Conservation (phyloP, 2,888 invertebrate genomes). For the Aromia moschata region DNA sequence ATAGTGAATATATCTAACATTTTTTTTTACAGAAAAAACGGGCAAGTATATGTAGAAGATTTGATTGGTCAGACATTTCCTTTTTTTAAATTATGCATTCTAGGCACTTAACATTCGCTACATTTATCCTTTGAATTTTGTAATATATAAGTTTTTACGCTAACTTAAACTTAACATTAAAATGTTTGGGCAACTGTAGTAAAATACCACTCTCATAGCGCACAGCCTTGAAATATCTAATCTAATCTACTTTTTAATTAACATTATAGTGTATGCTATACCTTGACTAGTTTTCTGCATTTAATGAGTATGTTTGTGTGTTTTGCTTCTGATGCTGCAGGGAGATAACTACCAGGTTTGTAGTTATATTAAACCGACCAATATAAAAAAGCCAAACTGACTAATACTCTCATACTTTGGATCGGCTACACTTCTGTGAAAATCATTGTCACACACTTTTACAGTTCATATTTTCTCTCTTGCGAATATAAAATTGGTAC, state of each 20-base stretch:
- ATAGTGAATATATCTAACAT: neutral
- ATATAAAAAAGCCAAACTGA: no score
- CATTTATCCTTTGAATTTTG: constrained; percentile 19
- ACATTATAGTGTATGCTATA: constrained; percentile 23
- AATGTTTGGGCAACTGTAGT: constrained; percentile 1
- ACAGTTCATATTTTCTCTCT: no score
- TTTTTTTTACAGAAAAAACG: constrained; percentile 29
- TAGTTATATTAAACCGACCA: no score
- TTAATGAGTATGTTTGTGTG: constrained; percentile 54
- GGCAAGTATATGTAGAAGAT: constrained; percentile 31
- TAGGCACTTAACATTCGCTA: neutral
- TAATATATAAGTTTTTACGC: constrained; percentile 26
- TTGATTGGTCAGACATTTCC: constrained; percentile 22
- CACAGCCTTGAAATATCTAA: no score
- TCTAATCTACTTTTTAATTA: no score
- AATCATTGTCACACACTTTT: no score
- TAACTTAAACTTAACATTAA: neutral
- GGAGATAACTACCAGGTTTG: constrained; percentile 60
- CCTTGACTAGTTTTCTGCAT: constrained; percentile 40
- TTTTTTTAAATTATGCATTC: no score
- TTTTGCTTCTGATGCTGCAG: constrained; percentile 56
- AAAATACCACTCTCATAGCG: no score
- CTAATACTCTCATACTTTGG: no score
- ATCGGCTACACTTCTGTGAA: no score
- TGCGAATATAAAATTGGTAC: no score